Conservation (phyloP, 2,113 vertebrate species). For the Telmatochromis sp. region DNA sequence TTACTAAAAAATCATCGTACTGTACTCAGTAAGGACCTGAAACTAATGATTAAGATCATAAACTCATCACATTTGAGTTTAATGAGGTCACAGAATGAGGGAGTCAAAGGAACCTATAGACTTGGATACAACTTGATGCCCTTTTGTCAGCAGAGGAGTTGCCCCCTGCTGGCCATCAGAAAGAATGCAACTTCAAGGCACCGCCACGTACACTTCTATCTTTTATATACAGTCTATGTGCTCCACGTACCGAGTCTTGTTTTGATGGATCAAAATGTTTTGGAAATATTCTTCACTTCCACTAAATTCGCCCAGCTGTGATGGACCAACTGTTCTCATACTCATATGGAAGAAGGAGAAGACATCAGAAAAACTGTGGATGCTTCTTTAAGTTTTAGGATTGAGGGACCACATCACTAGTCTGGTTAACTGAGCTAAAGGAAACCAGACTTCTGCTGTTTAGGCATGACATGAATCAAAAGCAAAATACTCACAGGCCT, state of each 20-base stretch:
- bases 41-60: not conserved
- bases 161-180: not conserved
- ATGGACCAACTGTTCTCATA: not conserved
- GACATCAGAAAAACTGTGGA: not conserved
- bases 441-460: not conserved
- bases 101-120: not conserved
- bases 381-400: not conserved
- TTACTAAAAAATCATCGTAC: not conserved
- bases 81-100: not conserved
- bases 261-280: not conserved
- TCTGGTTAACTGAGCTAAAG: not conserved
- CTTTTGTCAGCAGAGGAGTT: not conserved
- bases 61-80: not conserved
- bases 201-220: rapidly evolving
- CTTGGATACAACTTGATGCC: not conserved
- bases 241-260: rapidly evolving
- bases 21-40: not conserved
- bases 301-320: not conserved
- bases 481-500: not conserved
- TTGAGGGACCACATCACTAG: not conserved
- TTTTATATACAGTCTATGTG: not conserved
- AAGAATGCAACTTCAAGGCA: not conserved
- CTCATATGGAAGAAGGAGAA: not conserved
- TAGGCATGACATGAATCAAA: not conserved
- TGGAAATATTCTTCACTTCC: not conserved